Evolutionary conservation across 2,888 invertebrate species (phyloP).

Genomic region (Fragum sueziense): DNA sequence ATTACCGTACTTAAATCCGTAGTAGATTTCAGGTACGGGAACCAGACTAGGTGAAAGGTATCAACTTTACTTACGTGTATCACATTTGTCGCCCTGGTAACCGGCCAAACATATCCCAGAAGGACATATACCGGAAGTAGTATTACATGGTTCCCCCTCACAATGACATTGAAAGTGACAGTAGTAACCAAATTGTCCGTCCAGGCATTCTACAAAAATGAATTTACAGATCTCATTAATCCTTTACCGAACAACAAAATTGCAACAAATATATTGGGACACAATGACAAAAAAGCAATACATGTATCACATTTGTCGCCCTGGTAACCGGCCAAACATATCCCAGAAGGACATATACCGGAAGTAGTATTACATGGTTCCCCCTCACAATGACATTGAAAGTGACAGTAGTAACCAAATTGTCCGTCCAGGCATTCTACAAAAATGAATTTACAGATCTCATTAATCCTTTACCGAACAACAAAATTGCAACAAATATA

Average conservation of each 20-base stretch:
- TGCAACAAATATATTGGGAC: too few species aligned
- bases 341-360: constrained; percentile 9
- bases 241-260: too few species aligned
- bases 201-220: not conserved
- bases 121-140: constrained; percentile 5
- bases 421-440: not conserved
- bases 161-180: constrained; percentile 2
- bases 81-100: constrained; percentile 5
- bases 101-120: constrained; percentile 9
- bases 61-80: constrained; percentile 16
- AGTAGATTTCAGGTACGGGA: too few species aligned
- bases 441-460: not conserved
- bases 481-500: too few species aligned
- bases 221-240: not conserved
- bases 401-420: constrained; percentile 13
- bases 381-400: constrained; percentile 7
- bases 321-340: constrained; percentile 11
- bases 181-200: constrained; percentile 14
- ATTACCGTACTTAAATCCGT: too few species aligned
- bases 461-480: too few species aligned
- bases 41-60: too few species aligned
- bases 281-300: too few species aligned
- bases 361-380: not conserved
- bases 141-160: constrained; percentile 11
- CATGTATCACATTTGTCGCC: constrained; percentile 12